phyloP scores from a whole-genome alignment of 2,888 invertebrate genomes.

The Acleris sparsana region DNA sequence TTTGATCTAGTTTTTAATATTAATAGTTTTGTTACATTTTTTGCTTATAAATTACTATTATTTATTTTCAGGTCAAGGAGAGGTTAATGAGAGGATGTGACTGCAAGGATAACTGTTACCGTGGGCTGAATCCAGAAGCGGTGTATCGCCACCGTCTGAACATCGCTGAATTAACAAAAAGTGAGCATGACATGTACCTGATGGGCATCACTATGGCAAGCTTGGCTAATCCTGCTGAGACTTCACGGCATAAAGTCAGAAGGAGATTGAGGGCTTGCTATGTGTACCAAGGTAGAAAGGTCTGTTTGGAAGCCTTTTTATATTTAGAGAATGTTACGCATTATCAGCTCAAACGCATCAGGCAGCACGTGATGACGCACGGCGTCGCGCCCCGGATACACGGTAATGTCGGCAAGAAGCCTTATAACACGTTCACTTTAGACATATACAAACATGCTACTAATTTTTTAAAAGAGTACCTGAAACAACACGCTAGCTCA shows the following conservation, averaged over 20 bases:
- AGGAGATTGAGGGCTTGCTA: slow-evolving; percentile 89
- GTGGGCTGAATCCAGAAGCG: slow-evolving; percentile 88
- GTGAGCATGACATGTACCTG: slow-evolving; percentile 92
- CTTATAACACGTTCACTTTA: slow-evolving; percentile 90
- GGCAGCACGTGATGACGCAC: slow-evolving; percentile 91
- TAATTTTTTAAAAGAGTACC: slow-evolving; percentile 88
- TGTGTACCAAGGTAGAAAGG: slow-evolving; percentile 90
- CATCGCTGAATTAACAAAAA: slow-evolving; percentile 91
- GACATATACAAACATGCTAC: slow-evolving; percentile 91
- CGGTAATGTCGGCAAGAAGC: slow-evolving; percentile 91
- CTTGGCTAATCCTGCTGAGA: slow-evolving; percentile 88
- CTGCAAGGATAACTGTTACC: slow-evolving; percentile 90
- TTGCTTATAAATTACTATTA: background rate
- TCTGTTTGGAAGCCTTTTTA: slow-evolving; percentile 90
- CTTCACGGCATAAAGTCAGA: slow-evolving; percentile 88
- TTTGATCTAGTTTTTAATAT: no score
- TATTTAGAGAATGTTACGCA: slow-evolving; percentile 92
- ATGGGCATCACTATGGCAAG: slow-evolving; percentile 94
- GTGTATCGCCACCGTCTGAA: slow-evolving; percentile 90
- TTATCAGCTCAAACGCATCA: slow-evolving; percentile 89
- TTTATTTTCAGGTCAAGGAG: slow-evolving; percentile 84
- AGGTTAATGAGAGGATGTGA: slow-evolving; percentile 89
- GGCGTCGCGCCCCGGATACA: slow-evolving; percentile 91
- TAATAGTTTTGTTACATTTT: background rate
- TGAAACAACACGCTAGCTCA: slow-evolving; percentile 86